Conservation (phyloP, 2,888 invertebrate species). For the Pseudococcus longispinus region DNA sequence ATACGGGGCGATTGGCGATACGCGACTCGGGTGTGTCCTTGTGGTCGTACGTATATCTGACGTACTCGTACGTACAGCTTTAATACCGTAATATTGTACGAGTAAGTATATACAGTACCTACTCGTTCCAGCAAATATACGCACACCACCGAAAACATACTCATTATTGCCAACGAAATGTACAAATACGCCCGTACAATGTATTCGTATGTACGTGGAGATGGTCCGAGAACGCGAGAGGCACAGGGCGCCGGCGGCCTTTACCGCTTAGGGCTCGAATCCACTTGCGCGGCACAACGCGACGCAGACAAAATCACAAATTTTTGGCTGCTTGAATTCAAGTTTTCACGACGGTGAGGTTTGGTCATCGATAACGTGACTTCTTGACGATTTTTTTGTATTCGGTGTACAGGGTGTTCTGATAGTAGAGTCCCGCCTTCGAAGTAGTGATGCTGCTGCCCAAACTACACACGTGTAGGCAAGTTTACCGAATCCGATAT, state of each 20-base stretch:
- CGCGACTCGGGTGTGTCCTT: not conserved
- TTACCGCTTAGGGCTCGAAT: too few species aligned
- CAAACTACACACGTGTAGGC: not conserved
- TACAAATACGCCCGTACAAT: not conserved
- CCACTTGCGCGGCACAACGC: too few species aligned
- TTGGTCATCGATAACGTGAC: too few species aligned
- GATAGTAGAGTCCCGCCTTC: too few species aligned
- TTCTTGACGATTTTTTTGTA: too few species aligned
- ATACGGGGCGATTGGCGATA: not conserved
- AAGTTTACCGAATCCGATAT: too few species aligned
- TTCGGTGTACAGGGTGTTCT: too few species aligned
- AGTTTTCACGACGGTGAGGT: too few species aligned
- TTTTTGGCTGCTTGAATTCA: too few species aligned
- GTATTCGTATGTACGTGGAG: not conserved
- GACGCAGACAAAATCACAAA: too few species aligned
- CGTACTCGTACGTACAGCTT: not conserved
- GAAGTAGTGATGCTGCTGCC: too few species aligned
- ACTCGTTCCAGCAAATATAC: not conserved
- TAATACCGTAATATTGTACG: not conserved
- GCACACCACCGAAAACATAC: slow-evolving; percentile 1
- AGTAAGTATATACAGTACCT: not conserved
- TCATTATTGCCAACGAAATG: not conserved
- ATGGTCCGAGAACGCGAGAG: not conserved
- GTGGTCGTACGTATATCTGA: not conserved
- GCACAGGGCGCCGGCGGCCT: not conserved